Conservation (phyloP, 1,140 invertebrate genomes). For the Meloidogyne chitwoodi region DNA sequence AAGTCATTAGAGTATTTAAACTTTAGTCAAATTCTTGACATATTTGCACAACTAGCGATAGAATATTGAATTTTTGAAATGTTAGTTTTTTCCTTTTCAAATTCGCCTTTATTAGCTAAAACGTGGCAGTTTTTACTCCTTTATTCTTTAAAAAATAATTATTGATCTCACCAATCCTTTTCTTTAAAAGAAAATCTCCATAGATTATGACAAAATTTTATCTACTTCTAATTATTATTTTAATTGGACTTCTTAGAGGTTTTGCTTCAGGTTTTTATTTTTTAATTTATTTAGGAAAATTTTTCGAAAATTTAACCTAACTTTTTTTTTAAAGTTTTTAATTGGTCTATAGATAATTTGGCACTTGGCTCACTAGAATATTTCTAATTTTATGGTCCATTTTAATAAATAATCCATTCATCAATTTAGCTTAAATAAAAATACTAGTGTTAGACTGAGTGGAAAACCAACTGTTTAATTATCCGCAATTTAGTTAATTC, state of each 20-base stretch:
- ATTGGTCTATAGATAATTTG: too few species aligned
- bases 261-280: background rate
- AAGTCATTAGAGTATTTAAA: too few species aligned
- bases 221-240: background rate
- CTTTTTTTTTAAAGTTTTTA: background rate
- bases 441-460: too few species aligned
- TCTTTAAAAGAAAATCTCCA: background rate
- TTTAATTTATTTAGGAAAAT: background rate
- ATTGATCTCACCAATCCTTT: background rate
- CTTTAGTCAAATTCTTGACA: too few species aligned
- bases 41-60: background rate
- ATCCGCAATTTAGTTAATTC: too few species aligned
- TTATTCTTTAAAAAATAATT: background rate
- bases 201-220: background rate
- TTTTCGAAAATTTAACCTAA: background rate
- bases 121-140: background rate
- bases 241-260: background rate
- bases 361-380: too few species aligned
- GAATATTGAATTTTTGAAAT: background rate
- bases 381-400: too few species aligned
- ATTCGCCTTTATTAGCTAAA: background rate
- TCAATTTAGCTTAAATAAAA: too few species aligned
- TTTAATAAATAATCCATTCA: too few species aligned
- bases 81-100: background rate
- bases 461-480: too few species aligned